These are phyloP conservation scores for Arctocebus calabarensis DNA, from an alignment of 2,797 vertebrate species.

Conservation along the genomic window DNA sequence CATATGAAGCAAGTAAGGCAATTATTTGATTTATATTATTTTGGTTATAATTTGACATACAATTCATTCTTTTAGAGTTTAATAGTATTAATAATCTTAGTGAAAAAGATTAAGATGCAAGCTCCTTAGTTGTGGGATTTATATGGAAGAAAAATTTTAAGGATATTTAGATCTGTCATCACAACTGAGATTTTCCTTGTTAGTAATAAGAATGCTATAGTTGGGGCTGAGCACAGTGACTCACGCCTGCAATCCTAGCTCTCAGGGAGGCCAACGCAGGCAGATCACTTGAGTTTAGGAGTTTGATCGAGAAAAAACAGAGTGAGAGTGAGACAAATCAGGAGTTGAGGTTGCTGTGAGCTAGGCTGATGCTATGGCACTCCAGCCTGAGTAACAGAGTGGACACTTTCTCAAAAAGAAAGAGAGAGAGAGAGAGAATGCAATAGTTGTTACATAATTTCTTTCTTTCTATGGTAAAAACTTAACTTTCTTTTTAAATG, in stretches of 20 bases:
- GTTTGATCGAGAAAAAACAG: too few species aligned
- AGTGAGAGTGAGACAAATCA: too few species aligned
- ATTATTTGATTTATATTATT: background rate
- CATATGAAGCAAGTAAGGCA: background rate
- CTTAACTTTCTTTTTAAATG: background rate
- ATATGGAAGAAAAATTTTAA: background rate
- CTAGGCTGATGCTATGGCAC: too few species aligned
- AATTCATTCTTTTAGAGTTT: background rate
- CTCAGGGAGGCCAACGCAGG: too few species aligned
- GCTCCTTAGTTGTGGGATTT: slow-evolving; percentile 7
- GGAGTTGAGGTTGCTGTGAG: too few species aligned
- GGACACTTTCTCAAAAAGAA: too few species aligned
- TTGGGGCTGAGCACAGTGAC: background rate
- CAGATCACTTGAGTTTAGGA: too few species aligned
- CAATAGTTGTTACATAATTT: background rate
- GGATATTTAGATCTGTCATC: background rate
- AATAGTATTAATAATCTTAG: background rate
- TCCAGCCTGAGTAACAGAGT: too few species aligned
- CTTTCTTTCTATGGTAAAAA: background rate
- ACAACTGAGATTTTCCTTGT: background rate
- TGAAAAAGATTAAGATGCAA: background rate
- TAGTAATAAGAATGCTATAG: background rate
- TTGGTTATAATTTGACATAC: background rate
- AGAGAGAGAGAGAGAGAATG: too few species aligned
- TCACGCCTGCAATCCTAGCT: too few species aligned